Percentiles rank a stretch among this genome's conserved stretches.
These are phyloP conservation scores for Asteroscopus sphinx DNA, from an alignment of 2,888 invertebrate species.

Conservation along the genomic window DNA sequence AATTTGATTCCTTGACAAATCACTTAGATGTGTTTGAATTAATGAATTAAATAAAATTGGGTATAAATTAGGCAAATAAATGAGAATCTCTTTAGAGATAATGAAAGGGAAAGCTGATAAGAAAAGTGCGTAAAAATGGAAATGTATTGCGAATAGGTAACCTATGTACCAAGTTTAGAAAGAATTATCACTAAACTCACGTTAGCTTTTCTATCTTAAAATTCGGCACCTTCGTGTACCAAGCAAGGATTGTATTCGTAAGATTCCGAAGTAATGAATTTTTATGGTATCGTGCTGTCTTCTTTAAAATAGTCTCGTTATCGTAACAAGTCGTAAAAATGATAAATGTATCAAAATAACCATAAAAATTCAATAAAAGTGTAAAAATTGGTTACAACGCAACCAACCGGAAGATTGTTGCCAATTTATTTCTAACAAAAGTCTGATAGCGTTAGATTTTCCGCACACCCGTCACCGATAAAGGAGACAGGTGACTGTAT, in stretches of 20 bases:
- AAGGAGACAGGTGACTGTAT: slow-evolving; percentile 44
- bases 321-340: slow-evolving; percentile 68
- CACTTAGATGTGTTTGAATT: slow-evolving; percentile 9
- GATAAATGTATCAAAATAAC: slow-evolving; percentile 72
- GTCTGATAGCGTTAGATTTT: slow-evolving; percentile 48
- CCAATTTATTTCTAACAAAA: slow-evolving; percentile 63
- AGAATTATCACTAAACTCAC: slow-evolving; percentile 10
- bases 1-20: slow-evolving; percentile 3
- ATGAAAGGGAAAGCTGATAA: slow-evolving; percentile 26
- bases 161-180: slow-evolving; percentile 10
- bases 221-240: not conserved
- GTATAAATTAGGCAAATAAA: slow-evolving; percentile 24
- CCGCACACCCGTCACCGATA: slow-evolving; percentile 40
- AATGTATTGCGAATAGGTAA: too few species aligned
- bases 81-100: slow-evolving; percentile 16
- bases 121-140: slow-evolving; percentile 7
- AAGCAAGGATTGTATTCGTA: slow-evolving; percentile 2
- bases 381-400: slow-evolving; percentile 66
- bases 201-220: slow-evolving; percentile 11
- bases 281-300: slow-evolving; percentile 28
- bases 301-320: slow-evolving; percentile 63
- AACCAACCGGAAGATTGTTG: slow-evolving; percentile 59
- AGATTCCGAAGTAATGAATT: slow-evolving; percentile 27
- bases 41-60: slow-evolving; percentile 22
- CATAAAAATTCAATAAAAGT: slow-evolving; percentile 76